Evolutionary conservation across 2,888 invertebrate species (phyloP).

Genomic region (Camponotus fellah): DNA sequence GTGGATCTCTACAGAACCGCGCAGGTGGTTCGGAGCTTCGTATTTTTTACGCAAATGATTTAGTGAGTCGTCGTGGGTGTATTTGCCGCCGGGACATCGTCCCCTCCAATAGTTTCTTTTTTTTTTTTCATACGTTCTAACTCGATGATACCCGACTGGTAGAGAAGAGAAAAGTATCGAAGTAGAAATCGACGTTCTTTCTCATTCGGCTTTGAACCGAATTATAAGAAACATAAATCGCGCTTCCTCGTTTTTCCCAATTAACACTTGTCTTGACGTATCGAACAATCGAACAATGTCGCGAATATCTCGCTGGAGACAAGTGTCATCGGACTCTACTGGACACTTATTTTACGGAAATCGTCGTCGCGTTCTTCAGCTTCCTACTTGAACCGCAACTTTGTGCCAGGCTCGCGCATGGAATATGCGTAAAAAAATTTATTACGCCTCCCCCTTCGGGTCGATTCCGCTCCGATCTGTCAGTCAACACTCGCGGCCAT

Average conservation of each 20-base stretch:
- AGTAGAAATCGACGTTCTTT: conserved; percentile 22
- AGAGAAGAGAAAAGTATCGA: background rate
- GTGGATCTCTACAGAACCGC: conserved; percentile 48
- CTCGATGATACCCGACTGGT: conserved; percentile 25
- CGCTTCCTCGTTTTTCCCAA: conserved; percentile 35
- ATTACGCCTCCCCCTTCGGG: background rate
- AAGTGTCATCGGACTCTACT: conserved; percentile 20
- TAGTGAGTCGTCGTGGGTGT: conserved; percentile 80
- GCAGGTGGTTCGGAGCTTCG: conserved; percentile 41
- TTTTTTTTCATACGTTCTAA: conserved; percentile 8
- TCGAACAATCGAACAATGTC: conserved; percentile 11
- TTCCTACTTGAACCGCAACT: conserved; percentile 18
- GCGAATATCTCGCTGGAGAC: background rate
- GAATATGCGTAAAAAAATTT: background rate
- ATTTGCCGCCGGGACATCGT: conserved; percentile 71
- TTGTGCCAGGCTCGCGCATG: background rate
- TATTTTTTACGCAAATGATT: conserved; percentile 74
- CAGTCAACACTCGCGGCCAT: conserved; percentile 40
- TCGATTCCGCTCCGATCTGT: conserved; percentile 48
- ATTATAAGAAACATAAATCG: background rate
- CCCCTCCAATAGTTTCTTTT: conserved; percentile 31
- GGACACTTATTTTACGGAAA: conserved; percentile 32
- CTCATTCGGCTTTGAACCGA: background rate
- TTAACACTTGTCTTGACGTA: conserved; percentile 23
- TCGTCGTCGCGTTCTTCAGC: conserved; percentile 13